Conservation (phyloP, 2,888 invertebrate species). For the Acronicta alni region DNA sequence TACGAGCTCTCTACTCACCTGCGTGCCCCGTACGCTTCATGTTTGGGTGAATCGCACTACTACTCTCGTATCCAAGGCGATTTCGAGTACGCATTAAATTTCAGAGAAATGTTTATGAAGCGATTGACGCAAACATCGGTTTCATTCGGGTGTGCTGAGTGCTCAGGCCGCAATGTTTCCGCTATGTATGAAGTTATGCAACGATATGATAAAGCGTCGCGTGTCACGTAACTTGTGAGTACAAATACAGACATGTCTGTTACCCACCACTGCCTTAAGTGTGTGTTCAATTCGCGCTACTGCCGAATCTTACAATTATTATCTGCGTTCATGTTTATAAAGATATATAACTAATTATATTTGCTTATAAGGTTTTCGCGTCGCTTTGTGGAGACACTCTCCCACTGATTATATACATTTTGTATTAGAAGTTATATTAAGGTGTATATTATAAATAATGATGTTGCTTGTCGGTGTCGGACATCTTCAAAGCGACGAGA, state of each 20-base stretch:
- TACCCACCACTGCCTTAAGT: conserved; percentile 70
- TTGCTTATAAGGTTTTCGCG: conserved; percentile 32
- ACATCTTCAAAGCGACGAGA: not conserved
- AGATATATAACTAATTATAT: conserved; percentile 29
- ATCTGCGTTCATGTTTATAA: conserved; percentile 27
- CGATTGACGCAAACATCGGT: not conserved
- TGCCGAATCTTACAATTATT: conserved; percentile 55
- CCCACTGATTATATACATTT: conserved; percentile 18
- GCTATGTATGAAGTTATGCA: conserved; percentile 32
- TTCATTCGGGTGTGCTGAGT: conserved; percentile 8
- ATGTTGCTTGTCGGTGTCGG: conserved; percentile 3
- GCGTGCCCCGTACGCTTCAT: not conserved
- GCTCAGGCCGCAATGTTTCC: conserved; percentile 20
- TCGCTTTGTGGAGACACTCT: conserved; percentile 29
- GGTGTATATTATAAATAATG: conserved; percentile 1
- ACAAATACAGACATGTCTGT: conserved; percentile 40
- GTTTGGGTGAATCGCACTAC: not conserved
- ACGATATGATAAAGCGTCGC: conserved; percentile 15
- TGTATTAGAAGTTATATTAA: conserved; percentile 17
- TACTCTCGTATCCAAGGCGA: not conserved
- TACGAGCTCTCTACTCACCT: conserved; percentile 13
- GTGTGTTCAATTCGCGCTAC: conserved; percentile 72
- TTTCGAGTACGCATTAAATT: not conserved
- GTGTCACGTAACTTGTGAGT: conserved; percentile 46
- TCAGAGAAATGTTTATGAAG: not conserved